Base-by-base conservation (phyloP, 2,888 invertebrate genomes). In the Lingula anatina region DNA sequence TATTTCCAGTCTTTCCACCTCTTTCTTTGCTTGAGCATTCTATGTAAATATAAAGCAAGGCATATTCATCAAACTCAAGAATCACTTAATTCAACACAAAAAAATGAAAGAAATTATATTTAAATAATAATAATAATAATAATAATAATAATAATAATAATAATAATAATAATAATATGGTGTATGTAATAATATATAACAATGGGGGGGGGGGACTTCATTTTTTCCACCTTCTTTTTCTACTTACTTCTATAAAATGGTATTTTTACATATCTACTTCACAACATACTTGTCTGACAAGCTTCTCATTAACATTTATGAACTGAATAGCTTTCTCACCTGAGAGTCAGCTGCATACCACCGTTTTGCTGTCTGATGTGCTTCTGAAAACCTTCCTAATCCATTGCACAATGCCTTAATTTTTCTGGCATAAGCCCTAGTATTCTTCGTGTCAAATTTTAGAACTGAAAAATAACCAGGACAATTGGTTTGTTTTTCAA, bases 401-500 rank as follows among this genome's bases (percentile, higher is more conserved):
- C 63, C 64, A 49, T n/a, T n/a, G n/a, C 70, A 66, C 35, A 73
- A 55, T 24, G 70, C 56, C 55, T 70, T 71, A 24, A 66, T 62
- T 53, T 71, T 73, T 53, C 66, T 67, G 47, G 66, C 67, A 47
- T 69, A 53, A 28, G 70, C 59, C 50, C 63, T 67, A 27, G 64
- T 64, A 54, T 64, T 57, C 49, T 62, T 51, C 26, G 63, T 56
- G 36, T 61, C 57, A 38, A 50, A 42, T 25, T 54, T 51, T 27
- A 62, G 47, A 38, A 66, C 64, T 61, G 60, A 58, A 64, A 45
- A 41, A n/a, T 52, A 55, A 41, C 26, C 28, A 41, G 42, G 40
- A 31, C 20, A 44, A n/a, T n/a, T n/a, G n/a, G n/a, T n/a, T n/a
- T n/a, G n/a, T n/a, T n/a, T n/a, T n/a, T n/a, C n/a, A n/a, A n/a